Base-by-base conservation (phyloP, 2,113 vertebrate genomes). In the Paradoxurus hermaphroditus region DNA sequence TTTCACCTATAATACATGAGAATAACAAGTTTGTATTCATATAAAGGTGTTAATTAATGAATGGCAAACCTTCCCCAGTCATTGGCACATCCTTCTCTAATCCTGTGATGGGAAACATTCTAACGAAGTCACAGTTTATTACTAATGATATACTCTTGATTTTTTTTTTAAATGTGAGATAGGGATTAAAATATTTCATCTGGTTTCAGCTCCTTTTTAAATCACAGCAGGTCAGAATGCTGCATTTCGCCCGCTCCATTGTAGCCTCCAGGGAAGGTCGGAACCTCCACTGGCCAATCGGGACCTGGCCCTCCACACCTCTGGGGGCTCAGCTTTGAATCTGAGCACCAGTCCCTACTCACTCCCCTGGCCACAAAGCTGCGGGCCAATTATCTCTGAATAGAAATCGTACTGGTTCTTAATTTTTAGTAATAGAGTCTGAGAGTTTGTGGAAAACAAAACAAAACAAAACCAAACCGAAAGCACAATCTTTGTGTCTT, bases 41-140 rank as follows among this genome's bases (percentile, higher is more conserved):
- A 98, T 95, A 96, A 99, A 99, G 99, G 99, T 99, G 99, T 99
- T 99, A 99, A 99, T 99, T 99, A 99, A 99, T 99, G 99, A 99
- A 99, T 98, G 98, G 99, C 98, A 98, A 99, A 99, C 98, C 98
- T 99, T 98, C 98, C 98, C 98, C 98, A 99, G 98, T 99, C 99
- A 98, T 99, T 98, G 98, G 99, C 98, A 99, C 98, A 94, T 98
- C 98, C 97, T 98, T 96, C 96, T 98, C 89, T 98, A 98, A 98
- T 99, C 99, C 98, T 99, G 98, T 99, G 99, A 99, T 98, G 98
- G 97, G 98, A 97, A 98, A 98, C 98, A 98, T 98, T 98, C 98
- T 98, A 98, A 98, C 98, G 98, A 99, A 98, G 98, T 98, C 97
- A 98, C 98, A 96, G 95, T 98, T 98, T 98, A 98, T 99, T 98